Base-by-base conservation (phyloP, 2,113 vertebrate species). In the Spizaetus ornatus region DNA sequence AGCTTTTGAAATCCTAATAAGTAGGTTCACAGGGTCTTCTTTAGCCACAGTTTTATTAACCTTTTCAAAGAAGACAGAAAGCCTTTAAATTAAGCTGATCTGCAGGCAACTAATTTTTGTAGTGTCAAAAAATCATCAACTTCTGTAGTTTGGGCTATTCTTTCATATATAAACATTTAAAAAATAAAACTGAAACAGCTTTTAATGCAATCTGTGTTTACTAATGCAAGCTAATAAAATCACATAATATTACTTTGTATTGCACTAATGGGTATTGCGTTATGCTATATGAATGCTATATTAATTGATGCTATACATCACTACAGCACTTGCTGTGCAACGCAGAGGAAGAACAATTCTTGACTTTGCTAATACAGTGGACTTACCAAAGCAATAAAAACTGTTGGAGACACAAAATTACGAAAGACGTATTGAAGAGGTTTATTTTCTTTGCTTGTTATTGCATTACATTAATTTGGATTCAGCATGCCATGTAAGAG, bases 141-240 rank as follows among this genome's bases (percentile, higher is more conserved):
- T 97, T 96, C 92, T 94, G 70, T 90, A 95, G 80, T 96, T 96
- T 92, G 59, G 93, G 97, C 47, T 91, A 96, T 88, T 97, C 82
- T 97, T 97, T 96, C 94, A 78, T 92, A 96, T 90, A 90, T 61
- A 97, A 97, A 96, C 86, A 96, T 96, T 96, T 85, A 62, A 97
- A 98, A 97, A 98, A 95, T 96, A 97, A 97, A 97, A 92, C 42
- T 72, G 81, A 97, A 98, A 97, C 91, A 96, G 96, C 95, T 98
- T 98, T 98, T 97, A 97, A 97, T 97, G 96, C 97, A 98, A 97
- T 97, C 97, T 98, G 97, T 98, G 97, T 98, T 98, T 98, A 98
- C 97, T 97, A 97, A 97, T 95, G 91, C 0, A 2, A 97, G 79
- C 86, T 97, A 97, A 97, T 97, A 98, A 98, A 98, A 98, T 96